Evolutionary conservation across 2,888 invertebrate species (phyloP), one percentile per base, ranked within the genome.

Genomic region (Caenorhabditis imperialis): DNA sequence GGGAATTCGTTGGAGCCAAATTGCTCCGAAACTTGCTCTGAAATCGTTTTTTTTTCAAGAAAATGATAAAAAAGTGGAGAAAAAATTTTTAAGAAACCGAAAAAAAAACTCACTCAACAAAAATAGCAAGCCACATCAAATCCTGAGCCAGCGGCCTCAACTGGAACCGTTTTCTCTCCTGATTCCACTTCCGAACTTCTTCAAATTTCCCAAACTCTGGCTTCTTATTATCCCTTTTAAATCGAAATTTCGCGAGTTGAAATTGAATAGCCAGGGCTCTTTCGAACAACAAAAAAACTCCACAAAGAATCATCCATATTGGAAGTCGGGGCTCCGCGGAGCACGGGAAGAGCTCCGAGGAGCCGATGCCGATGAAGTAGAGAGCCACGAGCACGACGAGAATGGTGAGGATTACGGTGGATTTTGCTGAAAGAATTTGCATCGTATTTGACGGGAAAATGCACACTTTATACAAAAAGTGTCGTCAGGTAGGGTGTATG

Each of bases 291-390:
- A 44, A 3, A 14, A 48, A 48, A 3, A 18, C 48, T 16, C 30
- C 48, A 10, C 27, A 27, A n/a, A 25, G 16, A 33, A 48, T 48
- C 48, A 48, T 48, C 48, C 48, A 48, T 16, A 48, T 48, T 33
- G 48, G 48, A 18, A 48, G 23, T 30, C 48, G 25, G 10, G 48
- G 30, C 30, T 48, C 48, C 16, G 30, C 48, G 30, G 48, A 23
- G n/a, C 48, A 48, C 5, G 16, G 10, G 10, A 30, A 8, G 30
- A 48, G 27, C 18, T 48, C 18, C 16, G 7, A 18, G n/a, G 47
- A 25, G 14, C 47, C 47, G 10, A 27, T 27, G n/a, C 2, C 1
- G 3, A 47, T 47, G 14, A 47, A 16, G 16, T 16, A 27, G 16
- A 18, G n/a, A 4, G 27, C 47, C 16, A 12, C 7, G 27, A 27